Evolutionary conservation across 2,113 vertebrate species (phyloP), one percentile per base, ranked within the genome.

Genomic region (Caracal caracal): DNA sequence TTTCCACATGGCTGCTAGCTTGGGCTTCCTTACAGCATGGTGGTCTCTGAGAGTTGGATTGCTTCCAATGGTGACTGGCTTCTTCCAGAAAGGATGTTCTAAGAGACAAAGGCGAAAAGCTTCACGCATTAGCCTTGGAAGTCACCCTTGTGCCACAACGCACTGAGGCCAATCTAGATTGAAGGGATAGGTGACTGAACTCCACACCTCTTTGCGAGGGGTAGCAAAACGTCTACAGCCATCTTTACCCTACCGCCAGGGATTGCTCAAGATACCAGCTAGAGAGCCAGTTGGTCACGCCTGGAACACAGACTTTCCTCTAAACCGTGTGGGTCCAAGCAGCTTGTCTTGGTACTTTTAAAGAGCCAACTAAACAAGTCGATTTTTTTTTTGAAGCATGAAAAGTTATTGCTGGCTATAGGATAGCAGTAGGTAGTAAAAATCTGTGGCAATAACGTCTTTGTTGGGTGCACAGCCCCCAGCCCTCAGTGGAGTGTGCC

Each of bases 381-480:
- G 65, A 65, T 30, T 88, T 92, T 76, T 49, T 88, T 87, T 90
- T 92, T 84, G 2, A 93, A 80, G 43, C 43, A 61, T 71, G n/a
- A 49, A 85, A 63, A 35, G 73, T n/a, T 6, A 9, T 61, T 59
- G 22, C 10, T 63, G 59, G 11, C 6, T 65, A 11, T 10, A 35
- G 22, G 70, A 16, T 9, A 93, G 43, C 15, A 37, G 66, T 10
- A 73, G 47, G 8, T 10, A 17, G 16, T 71, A 73, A 70, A 11
- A 24, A 70, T 80, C 40, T 76, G 7, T 24, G 47, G 47, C 6
- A 10, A 2, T 22, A 15, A 10, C 10, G 24, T 80, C n/a, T 84
- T 40, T 33, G 6, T 11, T 53, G 47, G 15, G 10, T 13, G 5
- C 19, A 10, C 2, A 35, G 47, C 76, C 30, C 56, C 19, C 2